Base-by-base conservation (phyloP, 2,797 vertebrate genomes). In the Galago senegalensis region DNA sequence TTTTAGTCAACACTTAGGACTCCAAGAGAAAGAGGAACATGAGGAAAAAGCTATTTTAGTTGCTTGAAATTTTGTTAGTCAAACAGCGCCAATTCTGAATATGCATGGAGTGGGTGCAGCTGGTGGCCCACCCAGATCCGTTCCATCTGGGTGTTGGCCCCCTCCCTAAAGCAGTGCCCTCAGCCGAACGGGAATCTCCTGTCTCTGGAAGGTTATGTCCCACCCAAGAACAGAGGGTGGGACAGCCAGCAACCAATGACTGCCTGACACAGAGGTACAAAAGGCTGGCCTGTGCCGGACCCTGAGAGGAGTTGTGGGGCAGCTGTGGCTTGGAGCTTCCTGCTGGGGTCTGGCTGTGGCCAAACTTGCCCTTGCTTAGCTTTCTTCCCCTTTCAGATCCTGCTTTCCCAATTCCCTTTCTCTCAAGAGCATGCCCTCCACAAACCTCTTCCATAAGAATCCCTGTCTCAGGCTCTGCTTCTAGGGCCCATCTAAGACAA, bases 111-210 rank as follows among this genome's bases (percentile, higher is more conserved):
- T n/a, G 65, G 70, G 49, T 27, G 0, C 83, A 60, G 46, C 18
- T 1, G 0, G 29, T 11, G 2, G 6, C 60, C 1, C 0, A 3
- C n/a, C 49, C 11, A 0, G 1, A 46, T 37, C 16, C 13, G 5
- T 7, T 27, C 53, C 9, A 1, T 14, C 61, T 46, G 25, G 34
- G 37, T 4, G 7, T 11, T 46, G 34, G 37, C 3, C 27, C 21
- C 60, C 79, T 65, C 27, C 1, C 40, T 2, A 21, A 34, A 13
- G 5, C 70, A 75, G n/a, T 8, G 21, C 14, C 40, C 16, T 73
- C 23, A 4, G 8, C 34, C n/a, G 37, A 86, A 69, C 3, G 25
- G 8, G 23, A 34, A 23, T 37, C 40, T 43, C 67, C 43, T 63
- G 31, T 5, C 49, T 53, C 91, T 63, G 37, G 21, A 20, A 93